Percentiles rank a stretch among this genome's conserved stretches.
Conservation (phyloP, 2,888 invertebrate genomes). For the Antheraea assamensis region DNA sequence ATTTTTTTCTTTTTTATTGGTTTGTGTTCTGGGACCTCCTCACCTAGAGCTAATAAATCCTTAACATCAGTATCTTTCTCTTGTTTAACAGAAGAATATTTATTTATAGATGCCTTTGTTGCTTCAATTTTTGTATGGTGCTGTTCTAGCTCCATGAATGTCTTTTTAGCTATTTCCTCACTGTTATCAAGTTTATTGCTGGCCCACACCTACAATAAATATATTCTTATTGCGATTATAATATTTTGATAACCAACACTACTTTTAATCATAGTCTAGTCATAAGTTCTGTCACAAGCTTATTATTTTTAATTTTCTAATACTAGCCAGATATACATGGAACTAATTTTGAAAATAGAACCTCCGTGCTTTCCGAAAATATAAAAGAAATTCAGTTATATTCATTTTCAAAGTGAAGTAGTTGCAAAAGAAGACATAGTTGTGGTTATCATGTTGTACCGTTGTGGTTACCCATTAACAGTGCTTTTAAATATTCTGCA, state of each 20-base stretch:
- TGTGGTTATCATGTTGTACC: too few relatives aligned
- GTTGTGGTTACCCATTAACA: too few relatives aligned
- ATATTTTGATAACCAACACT: not conserved
- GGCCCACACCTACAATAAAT: conserved; percentile 61
- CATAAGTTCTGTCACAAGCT: too few relatives aligned
- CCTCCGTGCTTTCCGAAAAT: too few relatives aligned
- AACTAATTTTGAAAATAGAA: too few relatives aligned
- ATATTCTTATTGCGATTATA: not conserved
- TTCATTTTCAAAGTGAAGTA: too few relatives aligned
- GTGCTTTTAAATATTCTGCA: too few relatives aligned
- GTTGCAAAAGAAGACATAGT: too few relatives aligned
- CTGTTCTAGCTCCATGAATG: conserved; percentile 81
- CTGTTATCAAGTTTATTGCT: conserved; percentile 58
- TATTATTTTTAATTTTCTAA: too few relatives aligned
- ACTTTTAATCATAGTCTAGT: not conserved
- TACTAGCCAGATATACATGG: too few relatives aligned
- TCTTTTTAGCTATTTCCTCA: conserved; percentile 72
- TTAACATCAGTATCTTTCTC: conserved; percentile 77
- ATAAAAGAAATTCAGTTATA: too few relatives aligned
- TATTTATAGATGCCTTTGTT: conserved; percentile 80
- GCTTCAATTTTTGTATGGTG: conserved; percentile 84
- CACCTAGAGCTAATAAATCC: conserved; percentile 85
- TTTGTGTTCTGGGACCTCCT: conserved; percentile 61
- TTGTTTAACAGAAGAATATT: conserved; percentile 61
- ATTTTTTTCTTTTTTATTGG: conserved; percentile 47